Evolutionary conservation across 2,797 vertebrate species (phyloP), one percentile per base, ranked within the genome.

Genomic region (Sebastes baramenuke): DNA sequence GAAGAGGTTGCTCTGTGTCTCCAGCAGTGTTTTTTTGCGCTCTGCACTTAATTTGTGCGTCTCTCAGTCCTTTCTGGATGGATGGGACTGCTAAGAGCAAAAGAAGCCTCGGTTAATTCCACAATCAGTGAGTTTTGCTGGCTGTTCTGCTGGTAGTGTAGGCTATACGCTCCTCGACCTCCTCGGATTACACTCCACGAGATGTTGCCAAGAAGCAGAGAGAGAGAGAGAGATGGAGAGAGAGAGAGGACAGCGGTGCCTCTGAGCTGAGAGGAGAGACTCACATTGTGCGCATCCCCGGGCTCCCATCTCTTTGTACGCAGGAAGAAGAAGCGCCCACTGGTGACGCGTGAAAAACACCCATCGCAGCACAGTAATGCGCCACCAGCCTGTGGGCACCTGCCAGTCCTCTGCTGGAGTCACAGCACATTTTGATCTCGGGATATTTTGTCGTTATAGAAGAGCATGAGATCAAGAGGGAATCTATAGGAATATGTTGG

Each of bases 251-350:
- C 85, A 82, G 89, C 49, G 84, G 83, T 75, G 89, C 80, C 87
- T 90, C 83, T 85, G 92, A 92, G 88, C 88, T 77, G 82, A 90
- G 84, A 75, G 78, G 82, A 90, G 84, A 75, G 84, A 77, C 89
- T 88, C 87, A 79, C 91, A 77, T 67, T 89, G 88, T 89, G 94
- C 90, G 91, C 94, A 93, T 94, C 94, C 90, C 91, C 87, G 83
- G 86, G 90, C 87, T 93, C 82, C 81, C 87, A 87, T 83, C 84
- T 80, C 89, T 92, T 89, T 94, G 92, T 94, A 93, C 91, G 89
- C 89, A 90, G 92, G 86, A 88, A 92, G 84, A 92, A 85, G 85
- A 93, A 85, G 91, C 94, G 91, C 93, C 93, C 87, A 92, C 94
- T 94, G 92, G 92, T 93, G 92, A 94, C 92, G 92, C 87, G 90